phyloP scores from a whole-genome alignment of 2,888 invertebrate species.

The Dorcus hopei region DNA sequence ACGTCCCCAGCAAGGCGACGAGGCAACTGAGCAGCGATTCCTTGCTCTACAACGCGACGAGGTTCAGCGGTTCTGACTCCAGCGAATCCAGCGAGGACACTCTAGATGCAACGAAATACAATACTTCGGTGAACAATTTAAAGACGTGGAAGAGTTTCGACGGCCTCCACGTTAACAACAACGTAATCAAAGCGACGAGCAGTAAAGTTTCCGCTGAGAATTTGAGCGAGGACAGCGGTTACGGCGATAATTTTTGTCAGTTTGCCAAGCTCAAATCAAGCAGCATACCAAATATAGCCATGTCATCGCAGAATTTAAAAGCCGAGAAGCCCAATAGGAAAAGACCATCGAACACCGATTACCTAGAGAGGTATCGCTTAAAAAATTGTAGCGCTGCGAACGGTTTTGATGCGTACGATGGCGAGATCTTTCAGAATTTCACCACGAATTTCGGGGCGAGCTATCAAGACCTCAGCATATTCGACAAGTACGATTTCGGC shows the following conservation, averaged over 20 bases:
- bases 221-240: constrained; percentile 78
- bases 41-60: constrained; percentile 36
- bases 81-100: constrained; percentile 41
- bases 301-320: constrained; percentile 24
- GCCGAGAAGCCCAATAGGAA: constrained; percentile 13
- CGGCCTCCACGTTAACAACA: constrained; percentile 32
- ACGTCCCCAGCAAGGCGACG: constrained; percentile 27
- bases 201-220: constrained; percentile 65
- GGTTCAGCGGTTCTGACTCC: constrained; percentile 48
- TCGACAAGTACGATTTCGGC: constrained; percentile 38
- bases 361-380: constrained; percentile 20
- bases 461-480: constrained; percentile 45
- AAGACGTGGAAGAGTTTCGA: constrained; percentile 50
- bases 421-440: constrained; percentile 39
- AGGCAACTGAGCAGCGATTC: constrained; percentile 25
- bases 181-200: constrained; percentile 13
- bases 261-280: constrained; percentile 44
- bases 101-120: constrained; percentile 40
- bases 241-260: constrained; percentile 57
- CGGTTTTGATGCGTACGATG: constrained; percentile 42
- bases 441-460: constrained; percentile 47
- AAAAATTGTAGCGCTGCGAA: constrained; percentile 9
- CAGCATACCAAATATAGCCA: constrained; percentile 50
- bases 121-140: constrained; percentile 43
- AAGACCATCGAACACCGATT: constrained; percentile 10